These are phyloP conservation scores for Drosophila rellima DNA, from an alignment of 2,888 invertebrate species.

Conservation along the genomic window DNA sequence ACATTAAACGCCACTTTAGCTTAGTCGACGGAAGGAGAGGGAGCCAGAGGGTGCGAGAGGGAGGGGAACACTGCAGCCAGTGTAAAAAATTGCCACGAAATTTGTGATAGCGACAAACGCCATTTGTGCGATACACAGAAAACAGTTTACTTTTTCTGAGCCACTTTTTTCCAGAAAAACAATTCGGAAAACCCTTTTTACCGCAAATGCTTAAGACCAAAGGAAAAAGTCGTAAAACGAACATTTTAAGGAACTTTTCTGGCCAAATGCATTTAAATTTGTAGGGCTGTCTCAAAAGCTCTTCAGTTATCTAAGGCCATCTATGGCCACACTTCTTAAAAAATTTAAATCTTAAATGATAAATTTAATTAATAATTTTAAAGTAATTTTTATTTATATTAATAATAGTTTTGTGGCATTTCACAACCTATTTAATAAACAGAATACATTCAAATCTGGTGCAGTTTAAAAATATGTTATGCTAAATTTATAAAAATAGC, in stretches of 20 bases:
- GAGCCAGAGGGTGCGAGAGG: neutral
- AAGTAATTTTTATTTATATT: no score
- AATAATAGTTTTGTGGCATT: no score
- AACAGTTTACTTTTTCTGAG: slow-evolving; percentile 14
- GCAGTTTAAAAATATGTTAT: no score
- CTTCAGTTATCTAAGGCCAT: no score
- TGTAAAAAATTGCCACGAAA: slow-evolving; percentile 25
- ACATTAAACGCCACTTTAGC: slow-evolving; percentile 55
- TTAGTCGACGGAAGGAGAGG: neutral
- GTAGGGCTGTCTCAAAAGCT: neutral
- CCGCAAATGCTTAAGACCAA: slow-evolving; percentile 1
- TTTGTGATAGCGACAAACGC: slow-evolving; percentile 19
- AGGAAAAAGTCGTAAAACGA: slow-evolving; percentile 1
- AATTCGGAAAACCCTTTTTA: slow-evolving; percentile 8
- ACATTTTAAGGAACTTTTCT: slow-evolving; percentile 2
- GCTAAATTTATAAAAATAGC: no score
- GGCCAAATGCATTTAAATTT: neutral
- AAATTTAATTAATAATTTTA: no score
- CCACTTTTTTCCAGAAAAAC: neutral
- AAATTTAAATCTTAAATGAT: no score
- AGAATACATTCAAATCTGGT: no score
- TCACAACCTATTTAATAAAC: no score
- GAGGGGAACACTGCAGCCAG: neutral
- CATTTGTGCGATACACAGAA: slow-evolving; percentile 19
- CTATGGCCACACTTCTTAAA: no score